Conservation (phyloP, 2,888 invertebrate species). For the Macroteleia sp. region DNA sequence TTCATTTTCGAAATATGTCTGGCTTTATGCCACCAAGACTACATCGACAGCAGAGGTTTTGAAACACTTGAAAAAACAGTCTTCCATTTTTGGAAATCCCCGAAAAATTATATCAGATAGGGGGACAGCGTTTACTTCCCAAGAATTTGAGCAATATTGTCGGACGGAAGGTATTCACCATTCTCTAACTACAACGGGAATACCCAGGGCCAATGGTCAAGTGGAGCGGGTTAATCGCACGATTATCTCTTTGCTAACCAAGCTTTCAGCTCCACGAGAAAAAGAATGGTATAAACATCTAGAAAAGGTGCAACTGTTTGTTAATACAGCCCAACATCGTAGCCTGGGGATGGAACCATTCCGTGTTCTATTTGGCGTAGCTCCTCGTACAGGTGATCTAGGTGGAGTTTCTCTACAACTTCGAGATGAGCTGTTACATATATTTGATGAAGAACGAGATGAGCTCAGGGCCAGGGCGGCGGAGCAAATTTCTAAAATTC, state of each 20-base stretch:
- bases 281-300: not conserved
- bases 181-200: conserved; percentile 39
- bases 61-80: not conserved
- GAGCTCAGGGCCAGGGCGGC: no score
- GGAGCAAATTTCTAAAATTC: no score
- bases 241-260: not conserved
- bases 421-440: no score
- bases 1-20: conserved; percentile 4
- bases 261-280: not conserved
- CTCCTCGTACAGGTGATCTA: no score
- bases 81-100: not conserved
- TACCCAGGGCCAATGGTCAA: conserved; percentile 15
- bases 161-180: conserved; percentile 6
- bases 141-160: conserved; percentile 4
- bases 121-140: not conserved
- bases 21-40: conserved; percentile 1
- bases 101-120: not conserved
- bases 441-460: no score
- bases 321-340: not conserved
- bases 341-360: not conserved
- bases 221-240: no score
- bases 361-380: not conserved
- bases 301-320: not conserved
- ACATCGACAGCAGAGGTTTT: not conserved
- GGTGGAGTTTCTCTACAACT: no score